A percentile compares a stretch with the other conserved stretches of the same genome.
Evolutionary conservation across 2,797 vertebrate species (phyloP).

Genomic region (Halcyon chelicuti): DNA sequence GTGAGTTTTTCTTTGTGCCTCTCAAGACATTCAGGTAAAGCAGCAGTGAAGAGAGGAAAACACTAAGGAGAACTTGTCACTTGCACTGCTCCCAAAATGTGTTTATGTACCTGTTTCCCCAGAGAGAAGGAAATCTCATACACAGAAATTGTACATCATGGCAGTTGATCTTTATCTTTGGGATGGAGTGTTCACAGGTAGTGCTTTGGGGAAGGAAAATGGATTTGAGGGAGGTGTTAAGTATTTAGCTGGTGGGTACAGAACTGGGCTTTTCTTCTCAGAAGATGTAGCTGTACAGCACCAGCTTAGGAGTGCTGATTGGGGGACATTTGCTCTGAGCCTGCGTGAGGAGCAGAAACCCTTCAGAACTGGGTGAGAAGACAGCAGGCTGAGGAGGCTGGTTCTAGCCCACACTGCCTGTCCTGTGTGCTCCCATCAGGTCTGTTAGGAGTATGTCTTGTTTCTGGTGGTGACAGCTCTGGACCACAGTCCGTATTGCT

Average conservation of each 20-base stretch:
- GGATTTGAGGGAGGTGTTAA: neutral
- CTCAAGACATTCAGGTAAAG: neutral
- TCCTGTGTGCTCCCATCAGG: rapidly evolving
- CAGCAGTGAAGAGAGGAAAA: neutral
- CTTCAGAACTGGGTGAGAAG: neutral
- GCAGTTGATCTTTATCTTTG: neutral
- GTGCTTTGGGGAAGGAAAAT: neutral
- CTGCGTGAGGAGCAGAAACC: neutral
- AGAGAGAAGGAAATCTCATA: neutral
- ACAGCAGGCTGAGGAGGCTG: neutral
- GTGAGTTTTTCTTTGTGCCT: neutral
- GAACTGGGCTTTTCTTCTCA: neutral
- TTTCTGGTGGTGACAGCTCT: neutral
- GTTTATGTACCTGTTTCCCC: neutral
- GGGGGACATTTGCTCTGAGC: neutral
- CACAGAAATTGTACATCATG: rapidly evolving
- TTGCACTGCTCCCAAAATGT: neutral
- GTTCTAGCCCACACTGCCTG: rapidly evolving
- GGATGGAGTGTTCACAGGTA: neutral
- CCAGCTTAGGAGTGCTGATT: neutral
- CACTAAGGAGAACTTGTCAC: neutral
- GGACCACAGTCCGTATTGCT: rapidly evolving
- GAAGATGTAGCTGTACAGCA: neutral
- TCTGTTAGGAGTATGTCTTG: rapidly evolving
- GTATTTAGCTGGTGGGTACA: neutral